Conservation (phyloP, 2,797 vertebrate genomes). For the Sebastes iracundus region DNA sequence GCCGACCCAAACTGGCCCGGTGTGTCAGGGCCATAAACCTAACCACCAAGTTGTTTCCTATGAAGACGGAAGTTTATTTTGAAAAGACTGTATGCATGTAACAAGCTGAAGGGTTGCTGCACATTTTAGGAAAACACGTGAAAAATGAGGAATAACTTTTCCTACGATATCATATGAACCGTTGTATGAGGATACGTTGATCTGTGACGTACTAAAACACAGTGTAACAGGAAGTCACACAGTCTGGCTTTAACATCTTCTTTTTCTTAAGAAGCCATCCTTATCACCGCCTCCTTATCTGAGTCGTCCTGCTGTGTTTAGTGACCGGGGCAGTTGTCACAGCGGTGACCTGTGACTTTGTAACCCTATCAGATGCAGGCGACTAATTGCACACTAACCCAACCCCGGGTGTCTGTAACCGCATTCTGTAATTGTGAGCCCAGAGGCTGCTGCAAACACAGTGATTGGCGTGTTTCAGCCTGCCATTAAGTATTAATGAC, state of each 20-base stretch:
- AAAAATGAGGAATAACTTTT: too few species aligned
- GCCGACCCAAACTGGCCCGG: too few species aligned
- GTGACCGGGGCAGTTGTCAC: constrained; percentile 50
- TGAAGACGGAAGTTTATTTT: too few species aligned
- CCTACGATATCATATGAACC: too few species aligned
- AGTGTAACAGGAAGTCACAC: neutral
- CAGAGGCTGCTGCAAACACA: constrained; percentile 51
- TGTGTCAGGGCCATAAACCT: too few species aligned
- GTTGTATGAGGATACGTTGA: too few species aligned
- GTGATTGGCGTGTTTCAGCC: constrained; percentile 61
- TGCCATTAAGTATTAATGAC: constrained; percentile 77
- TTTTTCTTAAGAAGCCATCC: neutral
- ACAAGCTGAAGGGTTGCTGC: too few species aligned
- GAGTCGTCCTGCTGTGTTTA: constrained; percentile 34
- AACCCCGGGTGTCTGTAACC: constrained; percentile 63
- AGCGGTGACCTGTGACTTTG: constrained; percentile 66
- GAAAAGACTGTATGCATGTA: too few species aligned
- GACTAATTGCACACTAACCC: constrained; percentile 70
- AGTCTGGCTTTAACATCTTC: neutral
- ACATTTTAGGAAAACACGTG: too few species aligned
- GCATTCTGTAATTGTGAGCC: constrained; percentile 77
- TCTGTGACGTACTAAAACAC: neutral
- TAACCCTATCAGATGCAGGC: constrained; percentile 67
- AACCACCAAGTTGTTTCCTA: too few species aligned
- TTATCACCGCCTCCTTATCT: constrained; percentile 14